phyloP scores from a whole-genome alignment of 2,113 vertebrate species.

The Crotalus tigris region DNA sequence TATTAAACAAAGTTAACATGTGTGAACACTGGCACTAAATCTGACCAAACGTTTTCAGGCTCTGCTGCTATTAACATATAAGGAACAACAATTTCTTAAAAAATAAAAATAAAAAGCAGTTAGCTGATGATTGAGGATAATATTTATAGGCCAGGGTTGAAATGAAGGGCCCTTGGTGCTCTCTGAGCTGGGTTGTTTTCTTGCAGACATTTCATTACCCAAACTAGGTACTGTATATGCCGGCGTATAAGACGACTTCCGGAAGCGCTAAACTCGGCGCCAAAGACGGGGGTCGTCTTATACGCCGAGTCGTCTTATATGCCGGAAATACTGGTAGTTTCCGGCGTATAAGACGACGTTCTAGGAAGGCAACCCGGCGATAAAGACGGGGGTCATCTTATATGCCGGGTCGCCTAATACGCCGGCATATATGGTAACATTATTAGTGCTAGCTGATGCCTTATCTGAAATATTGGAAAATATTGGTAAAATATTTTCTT shows the following conservation, averaged over 20 bases:
- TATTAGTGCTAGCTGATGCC: no score
- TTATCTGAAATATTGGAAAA: no score
- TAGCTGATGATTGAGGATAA: neutral
- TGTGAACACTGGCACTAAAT: neutral
- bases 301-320: no score
- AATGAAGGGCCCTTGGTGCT: neutral
- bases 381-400: no score
- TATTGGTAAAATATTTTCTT: neutral
- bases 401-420: no score
- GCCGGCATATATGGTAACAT: no score
- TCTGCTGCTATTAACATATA: neutral
- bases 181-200: neutral
- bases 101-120: neutral
- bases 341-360: no score
- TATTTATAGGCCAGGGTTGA: neutral
- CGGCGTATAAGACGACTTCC: no score
- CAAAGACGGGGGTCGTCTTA: no score
- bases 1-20: neutral
- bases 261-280: no score
- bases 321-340: no score
- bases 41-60: neutral
- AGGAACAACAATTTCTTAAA: neutral
- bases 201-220: neutral
- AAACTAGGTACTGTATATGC: neutral
- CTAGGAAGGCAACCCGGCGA: no score